phyloP scores from a whole-genome alignment of 2,797 vertebrate genomes.

The Hypotaenidia okinawae region DNA sequence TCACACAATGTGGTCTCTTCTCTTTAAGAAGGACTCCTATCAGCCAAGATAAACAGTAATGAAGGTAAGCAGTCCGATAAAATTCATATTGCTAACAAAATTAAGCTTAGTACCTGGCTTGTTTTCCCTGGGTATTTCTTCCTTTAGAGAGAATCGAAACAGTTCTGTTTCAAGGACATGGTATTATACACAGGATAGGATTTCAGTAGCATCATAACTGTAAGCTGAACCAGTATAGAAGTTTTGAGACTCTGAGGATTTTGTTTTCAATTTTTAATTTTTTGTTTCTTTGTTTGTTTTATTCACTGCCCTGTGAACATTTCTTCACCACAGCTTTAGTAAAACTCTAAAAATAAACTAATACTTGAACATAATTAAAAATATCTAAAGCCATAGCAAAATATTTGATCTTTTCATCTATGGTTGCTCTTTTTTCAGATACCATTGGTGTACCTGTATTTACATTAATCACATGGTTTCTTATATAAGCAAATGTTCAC shows the following conservation, averaged over 20 bases:
- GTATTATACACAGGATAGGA: background rate
- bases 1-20: background rate
- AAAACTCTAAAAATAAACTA: background rate
- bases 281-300: no score
- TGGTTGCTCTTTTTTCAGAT: background rate
- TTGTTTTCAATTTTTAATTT: background rate
- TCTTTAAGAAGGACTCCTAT: background rate
- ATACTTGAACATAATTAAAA: background rate
- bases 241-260: background rate
- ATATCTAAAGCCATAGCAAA: background rate
- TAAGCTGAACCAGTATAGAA: background rate
- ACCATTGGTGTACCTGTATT: background rate
- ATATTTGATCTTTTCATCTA: background rate
- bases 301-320: no score
- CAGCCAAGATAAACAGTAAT: background rate
- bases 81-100: background rate
- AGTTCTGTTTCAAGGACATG: background rate
- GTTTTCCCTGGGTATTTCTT: background rate
- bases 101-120: background rate
- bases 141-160: background rate
- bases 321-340: background rate
- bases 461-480: background rate
- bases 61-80: background rate
- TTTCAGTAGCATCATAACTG: background rate
- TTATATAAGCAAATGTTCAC: background rate